phyloP scores from a whole-genome alignment of 2,888 invertebrate species.

The Gonocerus acuteangulatus region DNA sequence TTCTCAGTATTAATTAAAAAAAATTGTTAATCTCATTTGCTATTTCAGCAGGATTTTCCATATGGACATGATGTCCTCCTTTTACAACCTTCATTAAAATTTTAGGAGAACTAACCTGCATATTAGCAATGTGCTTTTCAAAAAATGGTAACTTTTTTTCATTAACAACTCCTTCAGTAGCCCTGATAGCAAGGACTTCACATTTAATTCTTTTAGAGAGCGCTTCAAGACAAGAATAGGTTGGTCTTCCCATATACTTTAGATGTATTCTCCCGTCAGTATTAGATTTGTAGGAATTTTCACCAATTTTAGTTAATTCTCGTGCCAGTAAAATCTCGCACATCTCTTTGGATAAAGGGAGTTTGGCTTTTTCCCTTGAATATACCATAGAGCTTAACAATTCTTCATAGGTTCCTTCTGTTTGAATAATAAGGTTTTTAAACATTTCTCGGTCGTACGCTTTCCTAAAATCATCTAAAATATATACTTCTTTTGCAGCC shows the following conservation, averaged over 20 bases:
- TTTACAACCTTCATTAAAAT: constrained; percentile 55
- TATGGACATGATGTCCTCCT: constrained; percentile 68
- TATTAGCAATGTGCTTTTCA: constrained; percentile 48
- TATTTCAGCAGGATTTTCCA: constrained; percentile 57
- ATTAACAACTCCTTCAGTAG: constrained; percentile 42
- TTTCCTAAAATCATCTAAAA: constrained; percentile 4
- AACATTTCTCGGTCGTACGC: neutral
- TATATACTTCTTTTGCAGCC: constrained; percentile 5
- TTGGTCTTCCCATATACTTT: constrained; percentile 4
- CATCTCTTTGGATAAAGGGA: neutral
- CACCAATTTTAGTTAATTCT: neutral
- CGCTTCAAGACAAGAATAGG: constrained; percentile 1
- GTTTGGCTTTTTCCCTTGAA: neutral
- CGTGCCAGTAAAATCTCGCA: constrained; percentile 1
- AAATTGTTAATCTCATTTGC: constrained; percentile 5
- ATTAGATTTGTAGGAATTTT: neutral
- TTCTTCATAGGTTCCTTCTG: constrained; percentile 2
- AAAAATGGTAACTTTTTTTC: constrained; percentile 49
- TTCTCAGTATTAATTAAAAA: too few relatives aligned
- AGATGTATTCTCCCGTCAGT: neutral
- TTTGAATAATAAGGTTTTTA: neutral
- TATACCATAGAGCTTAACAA: neutral
- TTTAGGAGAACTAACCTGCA: constrained; percentile 48
- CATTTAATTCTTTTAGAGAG: constrained; percentile 9
- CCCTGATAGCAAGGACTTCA: constrained; percentile 58